Percentiles rank a stretch among this genome's conserved stretches.
Conservation (phyloP, 1,140 invertebrate genomes). For the Idris sp. region DNA sequence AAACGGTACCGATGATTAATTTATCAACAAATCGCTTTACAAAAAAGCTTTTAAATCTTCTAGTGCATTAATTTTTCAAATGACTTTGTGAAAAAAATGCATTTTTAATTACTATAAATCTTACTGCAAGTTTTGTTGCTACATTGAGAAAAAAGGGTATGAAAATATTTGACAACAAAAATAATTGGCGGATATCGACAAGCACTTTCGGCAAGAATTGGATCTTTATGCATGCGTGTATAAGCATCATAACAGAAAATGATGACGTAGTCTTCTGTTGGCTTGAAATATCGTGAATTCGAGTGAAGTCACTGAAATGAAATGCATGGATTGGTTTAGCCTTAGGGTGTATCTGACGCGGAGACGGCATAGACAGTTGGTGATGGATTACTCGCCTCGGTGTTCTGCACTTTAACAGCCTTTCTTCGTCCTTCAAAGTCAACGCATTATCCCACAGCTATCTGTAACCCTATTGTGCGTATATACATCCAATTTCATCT, state of each 20-base stretch:
- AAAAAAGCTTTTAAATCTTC: background rate
- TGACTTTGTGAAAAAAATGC: no score
- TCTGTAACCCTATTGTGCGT: constrained; percentile 60
- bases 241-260: constrained; percentile 69
- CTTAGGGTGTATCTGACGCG: constrained; percentile 64
- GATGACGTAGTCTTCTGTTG: constrained; percentile 69
- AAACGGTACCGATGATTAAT: constrained; percentile 12
- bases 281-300: constrained; percentile 75
- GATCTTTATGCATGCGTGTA: constrained; percentile 30
- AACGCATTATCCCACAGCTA: constrained; percentile 53
- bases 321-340: constrained; percentile 77
- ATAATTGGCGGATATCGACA: constrained; percentile 10
- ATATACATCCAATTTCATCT: constrained; percentile 55
- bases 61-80: no score
- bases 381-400: constrained; percentile 74
- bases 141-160: no score
- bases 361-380: constrained; percentile 73
- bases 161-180: constrained; percentile 1
- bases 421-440: constrained; percentile 64
- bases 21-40: constrained; percentile 19
- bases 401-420: constrained; percentile 63
- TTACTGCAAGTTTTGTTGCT: no score
- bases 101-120: no score
- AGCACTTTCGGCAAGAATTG: constrained; percentile 34
- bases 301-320: constrained; percentile 75